A percentile compares a stretch with the other conserved stretches of the same genome.
Conservation (phyloP, 2,888 invertebrate species). For the Pomacea canaliculata region DNA sequence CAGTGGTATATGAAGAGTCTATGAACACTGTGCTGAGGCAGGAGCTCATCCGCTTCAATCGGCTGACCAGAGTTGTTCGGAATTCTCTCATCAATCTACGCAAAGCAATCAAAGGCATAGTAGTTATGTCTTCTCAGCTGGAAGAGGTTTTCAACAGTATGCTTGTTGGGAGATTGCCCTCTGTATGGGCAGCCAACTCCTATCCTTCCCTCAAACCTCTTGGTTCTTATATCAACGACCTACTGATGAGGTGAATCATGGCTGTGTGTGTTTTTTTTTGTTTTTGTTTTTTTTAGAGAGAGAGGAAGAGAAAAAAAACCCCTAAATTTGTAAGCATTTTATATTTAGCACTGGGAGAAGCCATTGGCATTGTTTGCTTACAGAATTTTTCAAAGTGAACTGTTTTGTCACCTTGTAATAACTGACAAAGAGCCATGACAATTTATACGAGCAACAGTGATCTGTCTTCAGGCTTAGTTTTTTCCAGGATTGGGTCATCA, state of each 20-base stretch:
- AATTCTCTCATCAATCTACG: conserved; percentile 65
- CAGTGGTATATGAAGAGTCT: conserved; percentile 69
- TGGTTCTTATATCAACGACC: conserved; percentile 68
- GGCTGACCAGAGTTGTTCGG: conserved; percentile 66
- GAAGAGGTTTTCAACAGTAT: conserved; percentile 70
- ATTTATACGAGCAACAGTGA: not conserved
- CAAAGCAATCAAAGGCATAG: conserved; percentile 70
- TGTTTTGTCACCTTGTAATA: too few species aligned
- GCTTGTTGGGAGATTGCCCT: conserved; percentile 68
- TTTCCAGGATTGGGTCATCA: conserved; percentile 71
- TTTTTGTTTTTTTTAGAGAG: too few species aligned
- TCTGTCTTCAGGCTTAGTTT: conserved; percentile 73
- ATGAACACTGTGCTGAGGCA: conserved; percentile 71
- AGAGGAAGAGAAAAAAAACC: too few species aligned
- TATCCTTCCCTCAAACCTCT: conserved; percentile 70
- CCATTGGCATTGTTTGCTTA: too few species aligned
- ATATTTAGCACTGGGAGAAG: too few species aligned
- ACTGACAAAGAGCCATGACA: too few species aligned
- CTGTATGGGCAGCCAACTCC: conserved; percentile 69
- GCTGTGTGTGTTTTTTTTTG: too few species aligned
- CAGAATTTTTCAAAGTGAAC: too few species aligned
- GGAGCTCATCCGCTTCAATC: conserved; percentile 69
- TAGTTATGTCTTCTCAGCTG: conserved; percentile 69
- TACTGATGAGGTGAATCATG: conserved; percentile 75
- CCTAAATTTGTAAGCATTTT: too few species aligned